Evolutionary conservation across 2,113 vertebrate species (phyloP).

Genomic region (Entelurus aequoreus): DNA sequence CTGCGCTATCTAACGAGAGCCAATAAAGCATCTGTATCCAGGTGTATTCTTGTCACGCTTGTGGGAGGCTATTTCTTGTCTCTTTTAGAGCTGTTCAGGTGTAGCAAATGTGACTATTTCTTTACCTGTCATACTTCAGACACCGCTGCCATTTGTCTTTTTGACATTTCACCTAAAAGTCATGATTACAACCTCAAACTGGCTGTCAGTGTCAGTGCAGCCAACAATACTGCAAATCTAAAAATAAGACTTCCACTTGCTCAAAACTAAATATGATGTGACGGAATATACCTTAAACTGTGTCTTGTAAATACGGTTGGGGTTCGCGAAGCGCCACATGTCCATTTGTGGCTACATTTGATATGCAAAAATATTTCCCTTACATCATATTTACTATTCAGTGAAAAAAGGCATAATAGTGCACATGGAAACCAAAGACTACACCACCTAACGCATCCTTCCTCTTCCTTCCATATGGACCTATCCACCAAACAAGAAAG

Average conservation of each 20-base stretch:
- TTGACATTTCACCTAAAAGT: background rate
- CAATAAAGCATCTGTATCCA: too few relatives aligned
- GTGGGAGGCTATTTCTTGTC: too few relatives aligned
- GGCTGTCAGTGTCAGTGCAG: background rate
- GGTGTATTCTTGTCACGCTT: too few relatives aligned
- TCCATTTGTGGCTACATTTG: slow-evolving; percentile 22
- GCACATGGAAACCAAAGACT: slow-evolving; percentile 14
- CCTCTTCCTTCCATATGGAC: slow-evolving; percentile 51
- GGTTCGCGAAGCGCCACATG: slow-evolving; percentile 8
- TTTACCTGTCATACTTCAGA: background rate
- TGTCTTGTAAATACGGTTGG: background rate
- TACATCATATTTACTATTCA: slow-evolving; percentile 29
- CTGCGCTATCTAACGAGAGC: too few relatives aligned
- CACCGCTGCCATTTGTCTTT: background rate
- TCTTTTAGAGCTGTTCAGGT: too few relatives aligned
- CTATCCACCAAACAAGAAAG: slow-evolving; percentile 51
- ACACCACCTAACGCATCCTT: slow-evolving; percentile 15
- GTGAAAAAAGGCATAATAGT: slow-evolving; percentile 1
- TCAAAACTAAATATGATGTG: background rate
- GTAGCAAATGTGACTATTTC: background rate
- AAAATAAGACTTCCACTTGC: background rate
- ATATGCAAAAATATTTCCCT: slow-evolving; percentile 2
- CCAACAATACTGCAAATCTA: background rate
- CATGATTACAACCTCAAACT: background rate
- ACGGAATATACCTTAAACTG: slow-evolving; percentile 7